Evolutionary conservation across 2,888 invertebrate genomes (phyloP), one percentile per base, ranked within the genome.

Genomic region (Drosophila picticornis): DNA sequence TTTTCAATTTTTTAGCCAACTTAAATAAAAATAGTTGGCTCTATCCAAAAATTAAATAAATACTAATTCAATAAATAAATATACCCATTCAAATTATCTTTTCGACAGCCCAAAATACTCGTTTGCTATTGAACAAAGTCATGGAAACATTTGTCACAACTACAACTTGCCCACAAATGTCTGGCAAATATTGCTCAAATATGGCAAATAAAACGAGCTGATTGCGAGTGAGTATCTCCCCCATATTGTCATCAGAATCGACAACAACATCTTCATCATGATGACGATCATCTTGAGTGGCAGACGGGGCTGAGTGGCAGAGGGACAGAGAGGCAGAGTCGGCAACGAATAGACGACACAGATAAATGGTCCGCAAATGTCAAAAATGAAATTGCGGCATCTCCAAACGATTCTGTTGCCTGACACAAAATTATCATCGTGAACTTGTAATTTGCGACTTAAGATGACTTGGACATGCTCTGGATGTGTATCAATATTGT

Each of bases 381-480:
- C 67, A 67, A 68, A 25, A 86, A 84, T 80, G 32, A 75, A 82
- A 83, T 83, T 85, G 84, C 81, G 84, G 81, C 88, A 84, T 75
- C 72, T 82, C 82, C 77, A 84, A 84, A 82, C 84, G 69, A 84
- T 73, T 84, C 63, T 55, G 61, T 52, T 72, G 57, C 48, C 61
- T 76, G 78, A 63, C 81, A 81, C 81, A 81, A 88, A 81, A 46
- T 46, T 46, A 46, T 46, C 25, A 25, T 85, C 88, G 84, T 85
- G 83, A 85, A 77, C 83, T 77, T 88, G 85, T 83, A 84, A 84
- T 84, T 84, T 85, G 81, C 88, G 72, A 76, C 69, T 80, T 62
- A n/a, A 34, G 51, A 55, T 34, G 59, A 52, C 31, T 56, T 9
- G 56, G 32, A 56, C 43, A 46, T 40, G 53, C 46, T 69, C 63